These are phyloP conservation scores for Eciton burchellii DNA, from an alignment of 1,140 invertebrate genomes.

Conservation along the genomic window DNA sequence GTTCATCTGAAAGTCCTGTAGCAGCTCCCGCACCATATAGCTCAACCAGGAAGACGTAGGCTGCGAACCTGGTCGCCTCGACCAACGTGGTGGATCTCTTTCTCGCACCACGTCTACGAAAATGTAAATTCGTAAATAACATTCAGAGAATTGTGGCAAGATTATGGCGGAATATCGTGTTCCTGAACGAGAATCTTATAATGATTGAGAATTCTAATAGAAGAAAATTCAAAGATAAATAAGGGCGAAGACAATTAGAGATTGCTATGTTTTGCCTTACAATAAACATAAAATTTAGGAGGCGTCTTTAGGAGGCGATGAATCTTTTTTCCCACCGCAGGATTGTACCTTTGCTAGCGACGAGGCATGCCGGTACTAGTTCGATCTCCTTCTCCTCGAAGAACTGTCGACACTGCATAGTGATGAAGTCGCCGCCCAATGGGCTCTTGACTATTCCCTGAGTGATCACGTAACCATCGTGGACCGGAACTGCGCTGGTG, in stretches of 20 bases:
- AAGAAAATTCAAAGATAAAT: too few species aligned
- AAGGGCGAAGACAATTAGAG: too few species aligned
- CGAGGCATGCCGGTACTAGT: slow-evolving; percentile 94
- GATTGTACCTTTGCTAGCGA: slow-evolving; percentile 89
- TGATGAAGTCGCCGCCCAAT: slow-evolving; percentile 96
- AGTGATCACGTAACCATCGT: slow-evolving; percentile 95
- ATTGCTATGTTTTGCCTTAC: too few species aligned
- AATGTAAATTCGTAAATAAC: background rate
- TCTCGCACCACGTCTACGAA: slow-evolving; percentile 92
- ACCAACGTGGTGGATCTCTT: slow-evolving; percentile 93
- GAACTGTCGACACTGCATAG: slow-evolving; percentile 93
- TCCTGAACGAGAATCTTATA: background rate
- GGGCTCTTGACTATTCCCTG: slow-evolving; percentile 97
- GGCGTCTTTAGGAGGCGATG: too few species aligned
- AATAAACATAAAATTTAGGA: too few species aligned
- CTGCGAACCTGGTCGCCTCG: slow-evolving; percentile 91
- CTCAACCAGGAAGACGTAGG: slow-evolving; percentile 95
- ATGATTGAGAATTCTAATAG: background rate
- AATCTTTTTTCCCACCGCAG: background rate
- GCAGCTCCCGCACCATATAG: slow-evolving; percentile 93
- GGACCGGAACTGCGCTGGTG: slow-evolving; percentile 97
- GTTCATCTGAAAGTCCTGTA: slow-evolving; percentile 94
- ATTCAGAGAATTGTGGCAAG: background rate
- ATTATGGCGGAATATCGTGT: background rate
- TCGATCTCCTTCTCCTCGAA: slow-evolving; percentile 93